These are phyloP conservation scores for Palythoa grandis DNA, from an alignment of 92 coral and sea anemone genomes.

Conservation along the genomic window DNA sequence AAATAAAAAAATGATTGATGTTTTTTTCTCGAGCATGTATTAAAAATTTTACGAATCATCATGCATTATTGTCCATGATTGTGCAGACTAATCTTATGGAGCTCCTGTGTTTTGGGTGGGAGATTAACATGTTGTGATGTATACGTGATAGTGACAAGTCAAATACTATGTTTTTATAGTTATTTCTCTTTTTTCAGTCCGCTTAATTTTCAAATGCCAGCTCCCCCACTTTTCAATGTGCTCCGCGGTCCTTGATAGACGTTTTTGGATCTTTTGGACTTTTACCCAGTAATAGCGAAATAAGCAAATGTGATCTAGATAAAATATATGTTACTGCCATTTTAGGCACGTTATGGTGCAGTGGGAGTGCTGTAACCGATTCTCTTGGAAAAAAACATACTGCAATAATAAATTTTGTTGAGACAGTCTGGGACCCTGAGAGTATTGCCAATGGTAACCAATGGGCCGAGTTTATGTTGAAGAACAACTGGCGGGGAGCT, in stretches of 20 bases:
- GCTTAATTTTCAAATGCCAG: neutral
- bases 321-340: neutral
- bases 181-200: too few relatives aligned
- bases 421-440: slow-evolving; percentile 1
- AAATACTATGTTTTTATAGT: too few relatives aligned
- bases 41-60: too few relatives aligned
- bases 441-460: neutral
- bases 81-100: too few relatives aligned
- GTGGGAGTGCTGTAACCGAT: neutral
- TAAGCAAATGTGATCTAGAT: neutral
- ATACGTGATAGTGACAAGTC: too few relatives aligned
- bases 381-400: neutral
- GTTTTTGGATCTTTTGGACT: neutral
- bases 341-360: slow-evolving; percentile 2
- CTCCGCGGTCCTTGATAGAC: neutral
- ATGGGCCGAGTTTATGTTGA: neutral
- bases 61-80: too few relatives aligned
- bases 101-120: too few relatives aligned
- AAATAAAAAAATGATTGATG: too few relatives aligned
- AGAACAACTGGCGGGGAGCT: slow-evolving; percentile 14
- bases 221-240: neutral
- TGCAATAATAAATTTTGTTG: slow-evolving; percentile 2
- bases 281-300: neutral
- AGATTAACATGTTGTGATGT: too few relatives aligned
- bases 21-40: too few relatives aligned